Percentiles rank a stretch among this genome's conserved stretches.
Evolutionary conservation across 2,797 vertebrate genomes (phyloP).

Genomic region (Pseudotriccus pelzelni): DNA sequence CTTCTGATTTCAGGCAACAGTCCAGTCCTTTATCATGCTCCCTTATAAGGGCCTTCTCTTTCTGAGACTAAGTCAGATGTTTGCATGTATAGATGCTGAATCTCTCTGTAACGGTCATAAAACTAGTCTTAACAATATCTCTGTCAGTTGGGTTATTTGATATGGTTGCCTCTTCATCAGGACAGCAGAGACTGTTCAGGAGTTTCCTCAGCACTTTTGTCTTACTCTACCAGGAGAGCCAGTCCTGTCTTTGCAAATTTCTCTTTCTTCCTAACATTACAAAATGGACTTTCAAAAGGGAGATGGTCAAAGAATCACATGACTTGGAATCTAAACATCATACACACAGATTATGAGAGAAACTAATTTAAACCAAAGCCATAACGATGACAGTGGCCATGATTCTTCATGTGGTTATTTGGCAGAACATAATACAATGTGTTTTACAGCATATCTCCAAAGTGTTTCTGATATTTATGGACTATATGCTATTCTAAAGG

Average conservation of each 20-base stretch:
- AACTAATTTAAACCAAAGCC: neutral
- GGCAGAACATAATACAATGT: neutral
- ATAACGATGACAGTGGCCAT: neutral
- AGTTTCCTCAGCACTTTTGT: neutral
- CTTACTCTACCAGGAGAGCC: neutral
- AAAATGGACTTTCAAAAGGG: neutral
- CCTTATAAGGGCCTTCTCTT: neutral
- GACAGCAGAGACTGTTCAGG: neutral
- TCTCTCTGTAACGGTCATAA: neutral
- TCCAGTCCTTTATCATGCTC: neutral
- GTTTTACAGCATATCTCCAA: neutral
- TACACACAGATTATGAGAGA: neutral
- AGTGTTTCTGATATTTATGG: neutral
- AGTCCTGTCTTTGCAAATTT: neutral
- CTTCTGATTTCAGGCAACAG: neutral
- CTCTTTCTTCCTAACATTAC: neutral
- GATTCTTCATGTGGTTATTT: neutral
- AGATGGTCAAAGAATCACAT: neutral
- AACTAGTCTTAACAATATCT: neutral
- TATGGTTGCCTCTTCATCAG: neutral
- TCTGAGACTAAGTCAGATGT: neutral
- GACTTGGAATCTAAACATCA: neutral
- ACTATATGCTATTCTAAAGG: neutral
- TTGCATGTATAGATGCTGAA: neutral
- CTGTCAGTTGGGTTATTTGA: neutral